Conservation (phyloP, 2,888 invertebrate species). For the Drosophila anceps region DNA sequence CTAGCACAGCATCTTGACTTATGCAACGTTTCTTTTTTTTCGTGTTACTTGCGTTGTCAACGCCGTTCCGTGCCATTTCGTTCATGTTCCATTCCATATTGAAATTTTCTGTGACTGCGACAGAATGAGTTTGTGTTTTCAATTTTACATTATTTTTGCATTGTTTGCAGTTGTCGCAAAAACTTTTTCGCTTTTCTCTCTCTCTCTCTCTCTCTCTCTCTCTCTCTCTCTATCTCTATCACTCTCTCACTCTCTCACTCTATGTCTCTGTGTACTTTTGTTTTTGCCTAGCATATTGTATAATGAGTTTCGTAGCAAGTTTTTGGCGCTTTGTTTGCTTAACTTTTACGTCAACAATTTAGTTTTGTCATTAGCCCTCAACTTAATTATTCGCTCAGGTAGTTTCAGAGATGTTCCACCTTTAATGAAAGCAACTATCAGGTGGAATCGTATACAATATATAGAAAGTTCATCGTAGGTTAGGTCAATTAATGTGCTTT, state of each 20-base stretch:
- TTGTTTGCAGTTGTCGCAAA: constrained; percentile 56
- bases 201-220: neutral
- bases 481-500: neutral
- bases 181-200: constrained; percentile 12
- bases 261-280: neutral
- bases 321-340: constrained; percentile 34
- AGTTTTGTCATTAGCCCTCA: constrained; percentile 48
- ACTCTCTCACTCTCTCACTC: neutral
- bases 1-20: neutral
- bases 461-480: neutral
- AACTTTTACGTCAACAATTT: constrained; percentile 55
- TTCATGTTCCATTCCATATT: constrained; percentile 18
- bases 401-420: constrained; percentile 1
- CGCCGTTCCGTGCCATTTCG: constrained; percentile 20
- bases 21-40: neutral
- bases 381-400: constrained; percentile 55
- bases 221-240: neutral
- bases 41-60: neutral
- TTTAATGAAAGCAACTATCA: constrained; percentile 4
- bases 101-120: neutral
- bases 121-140: constrained; percentile 29
- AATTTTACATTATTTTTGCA: constrained; percentile 55
- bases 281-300: constrained; percentile 39
- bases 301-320: constrained; percentile 39
- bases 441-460: neutral